These are phyloP conservation scores for Lutraria rhynchaena DNA, from an alignment of 1,140 invertebrate species.

Conservation along the genomic window DNA sequence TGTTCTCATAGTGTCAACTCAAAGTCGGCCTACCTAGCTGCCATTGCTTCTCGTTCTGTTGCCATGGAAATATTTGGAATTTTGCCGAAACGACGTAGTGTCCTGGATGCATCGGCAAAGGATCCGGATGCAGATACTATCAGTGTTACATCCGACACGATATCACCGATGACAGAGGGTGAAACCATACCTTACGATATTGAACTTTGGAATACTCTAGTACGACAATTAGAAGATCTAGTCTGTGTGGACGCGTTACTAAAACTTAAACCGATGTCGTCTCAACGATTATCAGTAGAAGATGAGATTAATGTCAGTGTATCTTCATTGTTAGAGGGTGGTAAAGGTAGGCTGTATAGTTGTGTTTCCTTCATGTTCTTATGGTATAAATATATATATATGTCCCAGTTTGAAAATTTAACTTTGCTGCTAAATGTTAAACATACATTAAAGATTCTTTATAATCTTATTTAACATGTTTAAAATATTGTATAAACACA, in stretches of 20 bases:
- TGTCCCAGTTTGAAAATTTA: too few species aligned
- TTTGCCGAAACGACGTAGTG: slow-evolving; percentile 10
- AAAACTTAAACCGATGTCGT: slow-evolving; percentile 40
- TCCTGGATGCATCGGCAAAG: slow-evolving; percentile 54
- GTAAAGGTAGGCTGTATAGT: slow-evolving; percentile 89
- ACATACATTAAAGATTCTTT: too few species aligned
- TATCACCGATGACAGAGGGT: slow-evolving; percentile 88
- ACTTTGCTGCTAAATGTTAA: too few species aligned
- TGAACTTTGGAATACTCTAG: slow-evolving; percentile 92
- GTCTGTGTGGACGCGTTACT: slow-evolving; percentile 87
- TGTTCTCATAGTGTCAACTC: slow-evolving; percentile 74
- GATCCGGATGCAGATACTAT: slow-evolving; percentile 78
- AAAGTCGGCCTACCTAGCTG: slow-evolving; percentile 73
- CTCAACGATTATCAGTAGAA: slow-evolving; percentile 7
- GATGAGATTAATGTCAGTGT: slow-evolving; percentile 74
- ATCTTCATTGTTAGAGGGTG: slow-evolving; percentile 87
- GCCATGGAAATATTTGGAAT: slow-evolving; percentile 60
- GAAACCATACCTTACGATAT: slow-evolving; percentile 93
- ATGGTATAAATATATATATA: too few species aligned
- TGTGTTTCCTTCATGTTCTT: too few species aligned
- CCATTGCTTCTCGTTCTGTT: slow-evolving; percentile 68
- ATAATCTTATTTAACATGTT: too few species aligned
- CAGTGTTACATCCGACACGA: slow-evolving; percentile 66
- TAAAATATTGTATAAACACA: too few species aligned
- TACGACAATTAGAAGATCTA: slow-evolving; percentile 94